A percentile compares a stretch with the other conserved stretches of the same genome.
phyloP scores from a whole-genome alignment of 2,797 vertebrate species.

The Pseudocheirus occidentalis region DNA sequence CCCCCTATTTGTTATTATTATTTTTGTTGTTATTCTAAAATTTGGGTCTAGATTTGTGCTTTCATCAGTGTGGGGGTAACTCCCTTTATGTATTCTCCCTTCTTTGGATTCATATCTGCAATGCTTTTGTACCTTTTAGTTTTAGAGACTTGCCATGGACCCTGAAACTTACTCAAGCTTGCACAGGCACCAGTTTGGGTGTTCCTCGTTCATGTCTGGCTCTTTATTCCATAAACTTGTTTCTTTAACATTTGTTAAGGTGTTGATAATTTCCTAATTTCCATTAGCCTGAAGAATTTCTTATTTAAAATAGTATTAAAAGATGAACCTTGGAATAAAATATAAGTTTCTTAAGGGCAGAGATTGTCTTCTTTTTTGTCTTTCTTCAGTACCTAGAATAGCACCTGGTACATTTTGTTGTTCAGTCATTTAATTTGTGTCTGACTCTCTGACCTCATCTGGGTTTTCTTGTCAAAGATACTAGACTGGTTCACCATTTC shows the following conservation, averaged over 20 bases:
- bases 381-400: neutral
- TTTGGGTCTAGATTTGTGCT: neutral
- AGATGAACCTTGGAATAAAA: slow-evolving; percentile 47
- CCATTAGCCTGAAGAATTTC: slow-evolving; percentile 65
- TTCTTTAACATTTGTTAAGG: slow-evolving; percentile 69
- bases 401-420: neutral
- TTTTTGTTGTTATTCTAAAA: neutral
- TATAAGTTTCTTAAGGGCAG: neutral
- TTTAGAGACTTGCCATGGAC: neutral
- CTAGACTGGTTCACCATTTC: neutral
- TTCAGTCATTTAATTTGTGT: neutral
- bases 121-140: neutral
- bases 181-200: slow-evolving; percentile 54
- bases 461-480: neutral
- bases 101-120: neutral
- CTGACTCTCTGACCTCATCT: neutral
- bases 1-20: neutral
- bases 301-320: slow-evolving; percentile 69
- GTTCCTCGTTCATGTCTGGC: slow-evolving; percentile 60
- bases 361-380: neutral
- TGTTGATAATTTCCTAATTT: slow-evolving; percentile 72
- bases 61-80: neutral
- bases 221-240: slow-evolving; percentile 35
- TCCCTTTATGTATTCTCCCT: neutral
- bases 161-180: slow-evolving; percentile 52